A percentile compares a stretch with the other conserved stretches of the same genome.
Evolutionary conservation across 2,888 invertebrate genomes (phyloP).

Genomic region (Dusona sp.): DNA sequence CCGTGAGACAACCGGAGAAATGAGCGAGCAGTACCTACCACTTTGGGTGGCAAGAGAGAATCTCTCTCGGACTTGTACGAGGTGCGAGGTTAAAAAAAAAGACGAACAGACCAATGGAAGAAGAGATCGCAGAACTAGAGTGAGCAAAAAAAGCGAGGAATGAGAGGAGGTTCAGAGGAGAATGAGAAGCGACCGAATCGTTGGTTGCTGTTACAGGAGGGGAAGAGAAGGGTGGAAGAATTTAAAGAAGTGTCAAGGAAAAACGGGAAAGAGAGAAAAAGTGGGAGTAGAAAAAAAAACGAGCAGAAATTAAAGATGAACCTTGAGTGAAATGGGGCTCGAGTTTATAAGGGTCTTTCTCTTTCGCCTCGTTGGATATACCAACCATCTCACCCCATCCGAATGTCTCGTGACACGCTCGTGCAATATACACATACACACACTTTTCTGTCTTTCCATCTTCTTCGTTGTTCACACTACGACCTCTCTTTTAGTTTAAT

Average conservation of each 20-base stretch:
- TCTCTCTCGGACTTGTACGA: slow-evolving; percentile 44
- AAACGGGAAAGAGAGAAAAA: slow-evolving; percentile 69
- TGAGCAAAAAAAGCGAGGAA: slow-evolving; percentile 54
- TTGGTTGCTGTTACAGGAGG: slow-evolving; percentile 42
- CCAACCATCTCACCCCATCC: slow-evolving; percentile 50
- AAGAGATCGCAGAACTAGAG: slow-evolving; percentile 60
- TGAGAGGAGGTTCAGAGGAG: slow-evolving; percentile 63
- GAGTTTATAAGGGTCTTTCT: slow-evolving; percentile 82
- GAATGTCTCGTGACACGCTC: slow-evolving; percentile 55
- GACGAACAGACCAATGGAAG: slow-evolving; percentile 34
- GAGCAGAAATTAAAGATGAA: slow-evolving; percentile 85
- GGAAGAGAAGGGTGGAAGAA: slow-evolving; percentile 68
- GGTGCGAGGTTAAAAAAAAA: slow-evolving; percentile 41
- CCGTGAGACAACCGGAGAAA: slow-evolving; percentile 85
- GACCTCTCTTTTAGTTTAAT: slow-evolving; percentile 64
- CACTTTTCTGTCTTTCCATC: slow-evolving; percentile 32
- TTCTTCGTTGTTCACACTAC: slow-evolving; percentile 44
- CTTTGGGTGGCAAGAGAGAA: slow-evolving; percentile 69
- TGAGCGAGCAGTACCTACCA: slow-evolving; percentile 81
- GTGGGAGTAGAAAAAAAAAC: slow-evolving; percentile 77
- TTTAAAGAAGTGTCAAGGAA: slow-evolving; percentile 83
- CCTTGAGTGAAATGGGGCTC: slow-evolving; percentile 84
- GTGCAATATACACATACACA: slow-evolving; percentile 16
- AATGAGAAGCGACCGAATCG: slow-evolving; percentile 56
- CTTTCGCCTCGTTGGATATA: slow-evolving; percentile 61